Conservation (phyloP, 1,140 invertebrate species). For the Arctopsyche grandis region DNA sequence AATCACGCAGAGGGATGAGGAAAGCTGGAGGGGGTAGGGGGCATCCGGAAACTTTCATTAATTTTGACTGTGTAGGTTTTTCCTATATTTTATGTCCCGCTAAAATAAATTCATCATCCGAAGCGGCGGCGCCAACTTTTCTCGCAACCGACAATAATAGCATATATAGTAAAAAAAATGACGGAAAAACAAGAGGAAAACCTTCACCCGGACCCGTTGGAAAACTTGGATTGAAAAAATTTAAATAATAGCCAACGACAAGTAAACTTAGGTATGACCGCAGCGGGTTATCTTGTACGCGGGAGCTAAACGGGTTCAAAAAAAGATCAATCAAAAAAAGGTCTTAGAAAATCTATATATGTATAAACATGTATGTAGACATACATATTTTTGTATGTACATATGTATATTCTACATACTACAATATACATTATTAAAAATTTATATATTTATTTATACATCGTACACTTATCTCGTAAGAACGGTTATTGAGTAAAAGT, state of each 20-base stretch:
- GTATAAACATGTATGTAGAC: background rate
- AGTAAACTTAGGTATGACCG: constrained; percentile 6
- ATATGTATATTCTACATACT: no score
- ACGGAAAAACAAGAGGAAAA: background rate
- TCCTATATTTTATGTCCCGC: constrained; percentile 39
- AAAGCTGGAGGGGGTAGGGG: background rate
- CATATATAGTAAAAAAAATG: background rate
- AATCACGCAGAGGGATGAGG: constrained; percentile 25
- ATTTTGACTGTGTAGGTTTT: constrained; percentile 41
- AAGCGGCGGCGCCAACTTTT: background rate
- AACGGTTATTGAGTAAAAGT: no score
- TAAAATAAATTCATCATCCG: constrained; percentile 39
- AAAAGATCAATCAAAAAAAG: constrained; percentile 16
- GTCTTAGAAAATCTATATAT: constrained; percentile 19
- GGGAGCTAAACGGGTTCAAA: background rate
- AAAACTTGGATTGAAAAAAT: constrained; percentile 25
- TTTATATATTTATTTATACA: no score
- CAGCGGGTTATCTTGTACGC: background rate
- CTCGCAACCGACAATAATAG: no score
- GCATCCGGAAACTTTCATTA: constrained; percentile 36
- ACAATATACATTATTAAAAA: no score
- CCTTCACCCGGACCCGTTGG: background rate
- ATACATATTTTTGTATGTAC: no score
- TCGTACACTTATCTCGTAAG: no score
- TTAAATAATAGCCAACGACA: constrained; percentile 16